Percentiles rank a stretch among this genome's conserved stretches.
Evolutionary conservation across 2,113 vertebrate genomes (phyloP).

Genomic region (Hyperopisus bebe): DNA sequence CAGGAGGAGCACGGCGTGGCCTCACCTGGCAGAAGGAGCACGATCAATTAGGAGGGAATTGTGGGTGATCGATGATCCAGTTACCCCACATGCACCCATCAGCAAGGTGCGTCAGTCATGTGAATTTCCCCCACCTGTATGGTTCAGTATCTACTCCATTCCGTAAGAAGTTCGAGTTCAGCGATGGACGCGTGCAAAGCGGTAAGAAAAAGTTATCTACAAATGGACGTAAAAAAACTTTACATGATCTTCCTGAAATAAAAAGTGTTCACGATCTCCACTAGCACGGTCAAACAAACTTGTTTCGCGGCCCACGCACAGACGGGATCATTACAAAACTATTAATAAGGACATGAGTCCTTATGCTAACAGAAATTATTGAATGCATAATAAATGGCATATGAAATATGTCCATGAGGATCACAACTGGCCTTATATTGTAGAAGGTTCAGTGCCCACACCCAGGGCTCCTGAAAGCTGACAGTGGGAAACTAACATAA

Average conservation of each 20-base stretch:
- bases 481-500: not conserved
- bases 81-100: not conserved
- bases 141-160: too few species aligned
- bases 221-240: not conserved
- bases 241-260: not conserved
- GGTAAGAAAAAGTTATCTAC: not conserved
- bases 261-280: not conserved
- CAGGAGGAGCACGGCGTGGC: not conserved
- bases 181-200: not conserved
- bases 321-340: not conserved
- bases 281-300: not conserved
- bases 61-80: not conserved
- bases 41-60: not conserved
- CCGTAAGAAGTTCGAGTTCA: too few species aligned
- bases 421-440: not conserved
- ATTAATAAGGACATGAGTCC: not conserved
- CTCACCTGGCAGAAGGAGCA: not conserved
- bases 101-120: not conserved
- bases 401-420: not conserved
- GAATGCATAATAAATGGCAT: not conserved
- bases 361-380: not conserved
- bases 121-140: not conserved
- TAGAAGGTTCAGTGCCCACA: not conserved
- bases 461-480: not conserved
- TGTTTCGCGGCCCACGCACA: not conserved